Base-by-base conservation (phyloP, 1,140 invertebrate genomes). In the Stegodyphus mimosarum region DNA sequence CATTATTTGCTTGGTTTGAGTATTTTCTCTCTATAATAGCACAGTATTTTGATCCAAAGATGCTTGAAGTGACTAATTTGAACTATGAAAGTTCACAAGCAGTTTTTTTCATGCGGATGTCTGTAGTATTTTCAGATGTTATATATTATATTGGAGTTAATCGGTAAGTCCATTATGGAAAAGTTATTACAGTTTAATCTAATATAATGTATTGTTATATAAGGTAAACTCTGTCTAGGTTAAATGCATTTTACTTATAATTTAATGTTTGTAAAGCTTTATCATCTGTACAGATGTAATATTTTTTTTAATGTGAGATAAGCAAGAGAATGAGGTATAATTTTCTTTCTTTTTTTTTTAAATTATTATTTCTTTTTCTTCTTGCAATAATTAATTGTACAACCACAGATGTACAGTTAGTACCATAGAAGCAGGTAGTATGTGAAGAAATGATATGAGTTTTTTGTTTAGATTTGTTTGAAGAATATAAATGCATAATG, bases 1-100 rank as follows among this genome's bases (percentile, higher is more conserved):
- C 98, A 9, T 93, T 99, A 17, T 99, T 99, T 92, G 98, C 98
- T 6, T 99, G 97, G 94, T 96, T 99, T 89, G 98, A 99, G 90
- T 98, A 93, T 91, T 87, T 92, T 10, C 91, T 99, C 0, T 95
- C 97, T 55, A 92, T 94, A 86, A 73, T 95, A 75, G 97, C 96
- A 5, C 90, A 92, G 84, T 93, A 92, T 88, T 94, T 99, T 90
- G 98, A 99, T 92, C 91, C 93, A n/a, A 90, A 95, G 75, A 99
- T 99, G 96, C 90, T 99, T 2, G 91, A 92, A 51, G 89, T 99
- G 6, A 89, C 94, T 13, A 97, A 97, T 91, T 91, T 98, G 1
- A 94, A 97, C 88, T 98, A 99, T 92, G 93, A 92, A 6, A 98
- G 96, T 18, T 86, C 91, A 5, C 91, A 91, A 72, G 98, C 98